These are phyloP conservation scores for Phlogophora meticulosa DNA, from an alignment of 2,888 invertebrate species.

Conservation along the genomic window DNA sequence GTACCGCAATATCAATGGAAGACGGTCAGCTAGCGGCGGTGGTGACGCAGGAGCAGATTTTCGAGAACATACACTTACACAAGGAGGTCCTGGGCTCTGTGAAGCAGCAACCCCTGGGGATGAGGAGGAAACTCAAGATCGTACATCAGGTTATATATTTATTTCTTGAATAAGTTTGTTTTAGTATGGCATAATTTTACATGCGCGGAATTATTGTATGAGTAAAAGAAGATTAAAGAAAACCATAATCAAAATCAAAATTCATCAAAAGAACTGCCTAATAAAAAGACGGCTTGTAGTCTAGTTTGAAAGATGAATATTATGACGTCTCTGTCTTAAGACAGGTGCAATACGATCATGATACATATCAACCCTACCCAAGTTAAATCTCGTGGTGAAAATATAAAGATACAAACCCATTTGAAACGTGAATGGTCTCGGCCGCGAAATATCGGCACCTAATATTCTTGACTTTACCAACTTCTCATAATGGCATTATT, in stretches of 20 bases:
- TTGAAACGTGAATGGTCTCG: too few relatives aligned
- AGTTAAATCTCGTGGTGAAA: too few relatives aligned
- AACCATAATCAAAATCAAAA: too few relatives aligned
- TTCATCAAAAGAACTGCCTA: too few relatives aligned
- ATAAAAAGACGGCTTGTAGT: too few relatives aligned
- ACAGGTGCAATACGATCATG: too few relatives aligned
- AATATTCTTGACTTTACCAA: too few relatives aligned
- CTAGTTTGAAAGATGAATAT: too few relatives aligned
- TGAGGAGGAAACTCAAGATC: slow-evolving; percentile 95
- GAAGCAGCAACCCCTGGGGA: slow-evolving; percentile 96
- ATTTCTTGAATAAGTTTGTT: background rate
- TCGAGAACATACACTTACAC: slow-evolving; percentile 97
- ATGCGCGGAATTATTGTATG: background rate
- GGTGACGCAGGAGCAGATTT: slow-evolving; percentile 96
- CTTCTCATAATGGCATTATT: slow-evolving; percentile 72
- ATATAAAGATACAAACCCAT: too few relatives aligned
- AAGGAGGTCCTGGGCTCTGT: slow-evolving; percentile 97
- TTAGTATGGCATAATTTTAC: background rate
- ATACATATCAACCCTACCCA: too few relatives aligned
- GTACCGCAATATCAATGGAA: slow-evolving; percentile 95
- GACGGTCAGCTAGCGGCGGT: slow-evolving; percentile 90
- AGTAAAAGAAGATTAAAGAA: background rate
- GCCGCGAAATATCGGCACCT: too few relatives aligned
- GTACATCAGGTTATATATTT: slow-evolving; percentile 92
- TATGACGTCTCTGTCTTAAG: too few relatives aligned